phyloP scores from a whole-genome alignment of 1,140 invertebrate species.

The Cardiocondyla obscurior region DNA sequence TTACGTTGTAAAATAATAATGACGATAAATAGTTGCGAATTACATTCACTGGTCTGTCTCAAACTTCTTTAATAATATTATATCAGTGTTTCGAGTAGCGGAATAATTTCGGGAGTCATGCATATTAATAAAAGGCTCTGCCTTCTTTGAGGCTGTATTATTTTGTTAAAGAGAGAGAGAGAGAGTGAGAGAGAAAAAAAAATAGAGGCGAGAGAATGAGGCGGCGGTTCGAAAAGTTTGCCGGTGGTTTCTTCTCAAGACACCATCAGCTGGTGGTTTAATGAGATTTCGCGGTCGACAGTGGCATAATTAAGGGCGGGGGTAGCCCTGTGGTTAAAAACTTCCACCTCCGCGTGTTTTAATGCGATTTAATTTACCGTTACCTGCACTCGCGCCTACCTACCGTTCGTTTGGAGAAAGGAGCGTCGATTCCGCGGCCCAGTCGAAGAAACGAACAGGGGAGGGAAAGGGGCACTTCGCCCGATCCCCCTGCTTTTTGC shows the following conservation, averaged over 20 bases:
- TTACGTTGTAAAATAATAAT: not conserved
- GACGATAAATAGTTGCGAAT: not conserved
- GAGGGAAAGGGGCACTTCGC: too few species aligned
- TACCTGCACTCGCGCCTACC: constrained; percentile 58
- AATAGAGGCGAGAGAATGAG: not conserved
- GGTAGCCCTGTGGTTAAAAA: constrained; percentile 27
- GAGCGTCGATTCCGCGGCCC: not conserved
- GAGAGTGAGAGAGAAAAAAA: too few species aligned
- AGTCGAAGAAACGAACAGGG: constrained; percentile 42
- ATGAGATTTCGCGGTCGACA: constrained; percentile 62
- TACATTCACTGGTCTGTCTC: too few species aligned
- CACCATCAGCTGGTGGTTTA: constrained; percentile 21
- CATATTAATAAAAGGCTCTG: constrained; percentile 12
- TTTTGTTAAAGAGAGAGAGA: not conserved
- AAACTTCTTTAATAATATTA: not conserved
- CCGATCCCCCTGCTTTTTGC: constrained; percentile 13
- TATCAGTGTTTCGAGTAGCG: not conserved
- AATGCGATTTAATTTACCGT: constrained; percentile 74
- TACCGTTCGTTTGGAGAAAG: constrained; percentile 55
- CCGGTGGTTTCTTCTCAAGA: constrained; percentile 5
- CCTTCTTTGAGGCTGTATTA: not conserved
- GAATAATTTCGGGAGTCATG: constrained; percentile 16
- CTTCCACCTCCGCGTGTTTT: constrained; percentile 38
- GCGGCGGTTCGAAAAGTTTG: not conserved
- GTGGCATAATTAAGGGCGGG: constrained; percentile 41